These are phyloP conservation scores for Teleogryllus occipitalis DNA, from an alignment of 1,140 invertebrate genomes.

Conservation along the genomic window DNA sequence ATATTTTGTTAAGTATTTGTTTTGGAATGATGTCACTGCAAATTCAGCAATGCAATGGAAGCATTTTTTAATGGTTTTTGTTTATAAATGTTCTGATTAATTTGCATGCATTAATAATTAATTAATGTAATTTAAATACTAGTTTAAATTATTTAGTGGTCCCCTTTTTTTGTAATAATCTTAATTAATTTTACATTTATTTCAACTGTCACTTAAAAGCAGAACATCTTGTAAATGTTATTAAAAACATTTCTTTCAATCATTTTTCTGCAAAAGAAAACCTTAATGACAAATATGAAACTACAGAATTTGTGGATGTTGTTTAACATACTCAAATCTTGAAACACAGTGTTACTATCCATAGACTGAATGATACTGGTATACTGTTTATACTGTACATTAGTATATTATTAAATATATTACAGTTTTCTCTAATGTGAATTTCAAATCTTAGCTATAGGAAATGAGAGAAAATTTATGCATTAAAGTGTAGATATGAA, in stretches of 20 bases:
- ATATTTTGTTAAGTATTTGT: too few species aligned
- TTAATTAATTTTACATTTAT: not conserved
- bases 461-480: too few species aligned
- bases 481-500: too few species aligned
- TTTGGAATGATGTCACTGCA: too few species aligned
- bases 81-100: not conserved
- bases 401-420: too few species aligned
- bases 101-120: not conserved
- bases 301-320: not conserved
- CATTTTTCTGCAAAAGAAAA: not conserved
- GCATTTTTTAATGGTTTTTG: too few species aligned
- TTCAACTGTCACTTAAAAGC: not conserved
- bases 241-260: not conserved
- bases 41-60: too few species aligned
- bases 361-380: not conserved
- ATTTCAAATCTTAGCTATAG: too few species aligned
- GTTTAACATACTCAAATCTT: not conserved
- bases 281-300: not conserved
- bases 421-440: too few species aligned
- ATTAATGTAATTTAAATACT: not conserved
- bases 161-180: not conserved
- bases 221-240: not conserved
- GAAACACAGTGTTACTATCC: not conserved
- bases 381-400: not conserved
- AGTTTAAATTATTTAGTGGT: not conserved